A percentile compares a stretch with the other conserved stretches of the same genome.
Conservation (phyloP, 1,140 invertebrate species). For the Zaprionus camerounensis region DNA sequence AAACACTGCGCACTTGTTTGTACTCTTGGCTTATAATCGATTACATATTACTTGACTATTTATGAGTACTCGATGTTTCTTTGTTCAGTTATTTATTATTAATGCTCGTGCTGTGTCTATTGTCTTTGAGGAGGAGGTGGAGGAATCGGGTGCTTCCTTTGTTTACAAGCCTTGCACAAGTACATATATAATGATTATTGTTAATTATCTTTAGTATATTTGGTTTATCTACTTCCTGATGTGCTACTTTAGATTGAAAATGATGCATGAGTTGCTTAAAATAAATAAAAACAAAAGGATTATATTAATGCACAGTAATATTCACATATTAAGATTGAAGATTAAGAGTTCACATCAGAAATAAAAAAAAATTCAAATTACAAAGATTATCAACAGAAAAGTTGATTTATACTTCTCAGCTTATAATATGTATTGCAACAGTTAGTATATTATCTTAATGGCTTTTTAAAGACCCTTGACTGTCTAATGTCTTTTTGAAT, state of each 20-base stretch:
- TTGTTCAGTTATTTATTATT: slow-evolving; percentile 55
- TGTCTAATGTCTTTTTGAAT: slow-evolving; percentile 46
- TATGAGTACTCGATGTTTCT: slow-evolving; percentile 25
- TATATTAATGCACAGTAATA: background rate
- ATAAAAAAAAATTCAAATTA: background rate
- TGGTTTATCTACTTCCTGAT: slow-evolving; percentile 23
- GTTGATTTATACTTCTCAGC: background rate
- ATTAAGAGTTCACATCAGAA: no score
- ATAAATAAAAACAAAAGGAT: background rate
- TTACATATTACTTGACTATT: slow-evolving; percentile 50
- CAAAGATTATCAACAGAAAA: background rate
- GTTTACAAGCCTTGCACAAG: slow-evolving; percentile 26
- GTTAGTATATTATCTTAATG: background rate
- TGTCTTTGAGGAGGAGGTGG: slow-evolving; percentile 14
- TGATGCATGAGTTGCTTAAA: background rate
- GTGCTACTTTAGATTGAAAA: slow-evolving; percentile 7
- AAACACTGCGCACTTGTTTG: slow-evolving; percentile 49
- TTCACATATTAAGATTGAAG: background rate
- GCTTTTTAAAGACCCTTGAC: slow-evolving; percentile 16
- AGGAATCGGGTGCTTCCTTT: slow-evolving; percentile 13
- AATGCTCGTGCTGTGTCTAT: slow-evolving; percentile 32
- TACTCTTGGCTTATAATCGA: slow-evolving; percentile 40
- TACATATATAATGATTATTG: slow-evolving; percentile 9
- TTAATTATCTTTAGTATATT: slow-evolving; percentile 15
- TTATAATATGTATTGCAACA: background rate